Evolutionary conservation across 1,140 invertebrate species (phyloP), one percentile per base, ranked within the genome.

Genomic region (Cydia amplana): DNA sequence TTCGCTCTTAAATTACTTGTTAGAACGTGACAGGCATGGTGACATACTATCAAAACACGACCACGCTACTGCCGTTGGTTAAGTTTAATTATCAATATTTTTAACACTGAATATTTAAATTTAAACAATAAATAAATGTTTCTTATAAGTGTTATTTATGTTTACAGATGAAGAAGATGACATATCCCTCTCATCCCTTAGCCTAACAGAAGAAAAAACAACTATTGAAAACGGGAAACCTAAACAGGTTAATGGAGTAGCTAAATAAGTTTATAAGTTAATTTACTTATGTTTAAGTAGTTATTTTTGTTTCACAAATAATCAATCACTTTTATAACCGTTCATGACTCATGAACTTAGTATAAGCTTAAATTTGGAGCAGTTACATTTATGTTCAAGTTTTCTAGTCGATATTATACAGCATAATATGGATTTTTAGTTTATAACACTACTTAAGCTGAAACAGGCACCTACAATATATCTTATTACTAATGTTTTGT

Each of bases 101-200:
- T 40, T 25, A 25, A 5, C 9, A 40, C 9, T 40, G 9, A 7
- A 40, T 40, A 40, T 40, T 40, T 6, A 5, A 40, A 40, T 40
- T 25, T n/a, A n/a, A n/a, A n/a, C n/a, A 25, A 25, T 25, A 25
- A 25, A 25, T 25, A 18, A 72, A 12, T 14, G 28, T 51, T 25
- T 64, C 9, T 55, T 60, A 63, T 14, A 43, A 63, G 40, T 60
- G 7, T 60, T 60, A 0, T 28, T 28, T 74, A 49, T 76, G 28
- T 86, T 80, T 87, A 63, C 81, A 89, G 89, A 91, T 79, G 90
- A 90, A 80, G 88, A 92, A 51, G 89, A 90, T 6, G 75, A 73
- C 64, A 79, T 87, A 60, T 88, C 85, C 65, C 79, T 88, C n/a
- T 87, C 87, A 70, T 86, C 84, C 0, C 78, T 90, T n/a, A 87